Evolutionary conservation across 1,140 invertebrate species (phyloP), one percentile per base, ranked within the genome.

Genomic region (Pteromalus puparum): DNA sequence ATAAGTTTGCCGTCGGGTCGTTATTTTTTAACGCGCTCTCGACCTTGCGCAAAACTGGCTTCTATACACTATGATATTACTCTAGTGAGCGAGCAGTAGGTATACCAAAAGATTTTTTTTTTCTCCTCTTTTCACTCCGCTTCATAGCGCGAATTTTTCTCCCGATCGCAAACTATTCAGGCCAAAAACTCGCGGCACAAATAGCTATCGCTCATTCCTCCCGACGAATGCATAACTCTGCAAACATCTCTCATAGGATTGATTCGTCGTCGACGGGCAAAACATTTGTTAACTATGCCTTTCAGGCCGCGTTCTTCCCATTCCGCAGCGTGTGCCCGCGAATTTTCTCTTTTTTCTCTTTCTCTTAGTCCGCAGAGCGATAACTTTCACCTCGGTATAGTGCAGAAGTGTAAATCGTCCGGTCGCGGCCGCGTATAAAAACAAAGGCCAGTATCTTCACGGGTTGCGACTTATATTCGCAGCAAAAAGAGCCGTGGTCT

Each of bases 361-460:
- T 61, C 15, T 21, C 53, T 18, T 15, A 0, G 0, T 5, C 13
- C 12, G 18, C 48, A 18, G 48, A n/a, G n/a, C 21, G 6, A 61
- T 7, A 61, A 61, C 53, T 61, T 61, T 61, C 21, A 21, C 13
- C 21, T 2, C 18, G 42, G 12, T 75, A n/a, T n/a, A n/a, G n/a
- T n/a, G n/a, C n/a, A n/a, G n/a, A n/a, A n/a, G 10, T 48, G 75
- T 48, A 77, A 76, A 83, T 68, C 76, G 26, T 26, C 61, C 70
- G 10, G 65, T 38, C 28, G 65, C 30, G 30, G 30, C 46, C 65
- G 5, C 15, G 15, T 13, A 4, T 68, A 9, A 81, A 80, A 81
- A 77, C 72, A 48, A 53, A 48, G 34, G 42, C 34, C 24, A 76
- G 61, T 68, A 68, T 82, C 42, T 82, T 76, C n/a, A 68, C 76